Conservation (phyloP, 2,888 invertebrate species). For the Eristalinus aeneus region DNA sequence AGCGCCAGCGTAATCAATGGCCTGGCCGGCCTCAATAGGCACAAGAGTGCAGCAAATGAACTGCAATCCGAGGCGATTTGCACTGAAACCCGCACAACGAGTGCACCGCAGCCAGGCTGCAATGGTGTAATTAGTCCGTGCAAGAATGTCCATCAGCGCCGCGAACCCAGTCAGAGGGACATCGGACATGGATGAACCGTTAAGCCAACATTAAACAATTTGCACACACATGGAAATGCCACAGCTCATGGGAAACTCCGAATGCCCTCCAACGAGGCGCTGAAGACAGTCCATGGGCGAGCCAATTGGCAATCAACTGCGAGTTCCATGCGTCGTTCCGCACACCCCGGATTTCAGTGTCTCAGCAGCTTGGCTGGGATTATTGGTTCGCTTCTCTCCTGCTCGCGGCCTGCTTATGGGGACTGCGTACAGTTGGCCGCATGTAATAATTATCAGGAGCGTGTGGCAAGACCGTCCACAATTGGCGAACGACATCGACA, state of each 20-base stretch:
- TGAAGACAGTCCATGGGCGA: background rate
- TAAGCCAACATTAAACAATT: constrained; percentile 57
- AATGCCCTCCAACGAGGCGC: background rate
- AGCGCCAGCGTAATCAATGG: background rate
- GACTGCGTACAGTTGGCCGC: constrained; percentile 50
- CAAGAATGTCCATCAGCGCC: constrained; percentile 3
- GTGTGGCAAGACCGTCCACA: background rate
- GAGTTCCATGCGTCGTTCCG: background rate
- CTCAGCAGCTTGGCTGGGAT: background rate
- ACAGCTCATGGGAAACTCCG: background rate
- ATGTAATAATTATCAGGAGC: constrained; percentile 62
- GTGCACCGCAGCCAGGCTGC: background rate
- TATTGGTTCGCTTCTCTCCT: background rate
- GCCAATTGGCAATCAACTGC: background rate
- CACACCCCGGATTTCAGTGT: background rate
- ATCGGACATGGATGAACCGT: constrained; percentile 40
- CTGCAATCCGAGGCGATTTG: constrained; percentile 8
- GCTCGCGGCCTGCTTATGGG: background rate
- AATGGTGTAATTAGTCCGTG: constrained; percentile 48
- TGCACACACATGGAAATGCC: background rate
- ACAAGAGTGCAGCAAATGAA: background rate
- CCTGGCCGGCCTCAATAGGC: background rate
- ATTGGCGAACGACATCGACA: background rate
- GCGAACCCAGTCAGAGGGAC: background rate
- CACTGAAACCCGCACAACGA: background rate